These are phyloP conservation scores for Myotis daubentonii DNA, from an alignment of 2,797 vertebrate species.

Conservation along the genomic window DNA sequence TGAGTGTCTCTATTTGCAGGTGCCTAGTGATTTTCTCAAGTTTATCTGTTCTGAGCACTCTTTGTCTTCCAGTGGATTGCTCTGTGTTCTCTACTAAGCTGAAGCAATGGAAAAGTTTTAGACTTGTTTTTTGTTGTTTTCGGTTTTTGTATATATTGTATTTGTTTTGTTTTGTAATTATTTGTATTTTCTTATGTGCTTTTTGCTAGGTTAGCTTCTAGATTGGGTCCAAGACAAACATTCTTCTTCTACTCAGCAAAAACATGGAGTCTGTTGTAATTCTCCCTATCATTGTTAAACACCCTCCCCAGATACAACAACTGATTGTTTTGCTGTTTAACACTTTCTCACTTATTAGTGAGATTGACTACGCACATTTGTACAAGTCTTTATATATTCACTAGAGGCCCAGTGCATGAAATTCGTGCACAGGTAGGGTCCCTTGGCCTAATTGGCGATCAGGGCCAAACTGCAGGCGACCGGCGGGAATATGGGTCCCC, in stretches of 20 bases:
- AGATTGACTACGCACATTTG: neutral
- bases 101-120: neutral
- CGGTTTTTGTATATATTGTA: neutral
- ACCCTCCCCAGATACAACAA: neutral
- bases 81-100: neutral
- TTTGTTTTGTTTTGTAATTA: neutral
- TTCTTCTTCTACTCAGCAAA: neutral
- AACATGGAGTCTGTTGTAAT: neutral
- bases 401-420: too few species aligned
- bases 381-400: neutral
- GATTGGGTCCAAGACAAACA: neutral
- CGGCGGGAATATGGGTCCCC: rapidly evolving
- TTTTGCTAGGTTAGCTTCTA: neutral
- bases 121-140: neutral
- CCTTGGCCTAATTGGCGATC: too few species aligned
- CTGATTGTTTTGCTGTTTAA: neutral
- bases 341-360: neutral
- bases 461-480: too few species aligned
- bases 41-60: neutral
- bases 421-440: too few species aligned
- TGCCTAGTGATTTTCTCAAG: neutral
- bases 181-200: neutral
- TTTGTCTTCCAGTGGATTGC: neutral
- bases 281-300: neutral
- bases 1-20: neutral